Evolutionary conservation across 2,888 invertebrate species (phyloP).

Genomic region (Drosophila eohydei): DNA sequence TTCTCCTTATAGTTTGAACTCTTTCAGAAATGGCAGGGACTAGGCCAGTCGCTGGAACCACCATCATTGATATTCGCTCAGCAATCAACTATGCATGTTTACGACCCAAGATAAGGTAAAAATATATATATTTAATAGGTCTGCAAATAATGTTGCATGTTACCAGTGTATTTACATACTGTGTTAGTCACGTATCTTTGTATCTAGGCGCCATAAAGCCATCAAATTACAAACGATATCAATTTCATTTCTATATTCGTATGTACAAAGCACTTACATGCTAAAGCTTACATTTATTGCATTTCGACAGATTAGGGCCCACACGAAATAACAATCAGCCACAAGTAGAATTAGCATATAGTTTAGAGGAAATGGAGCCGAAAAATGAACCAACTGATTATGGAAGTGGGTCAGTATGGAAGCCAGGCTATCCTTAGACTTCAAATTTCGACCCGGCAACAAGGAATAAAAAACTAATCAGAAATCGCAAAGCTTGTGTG

Average conservation of each 20-base stretch:
- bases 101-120: neutral
- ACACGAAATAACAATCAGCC: neutral
- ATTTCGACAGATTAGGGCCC: neutral
- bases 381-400: neutral
- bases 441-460: neutral
- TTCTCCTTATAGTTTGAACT: neutral
- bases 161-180: neutral
- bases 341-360: neutral
- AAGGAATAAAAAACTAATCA: neutral
- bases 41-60: neutral
- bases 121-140: neutral
- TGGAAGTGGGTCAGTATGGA: neutral
- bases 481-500: conserved; percentile 17
- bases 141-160: neutral
- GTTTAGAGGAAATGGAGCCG: too few relatives aligned
- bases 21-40: neutral
- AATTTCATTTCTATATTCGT: conserved; percentile 3
- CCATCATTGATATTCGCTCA: neutral
- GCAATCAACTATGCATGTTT: neutral
- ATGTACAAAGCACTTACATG: neutral
- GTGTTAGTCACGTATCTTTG: neutral
- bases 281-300: neutral
- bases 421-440: neutral
- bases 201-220: neutral
- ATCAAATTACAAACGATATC: conserved; percentile 4